Percentiles rank a stretch among this genome's conserved stretches.
These are phyloP conservation scores for Psophia crepitans DNA, from an alignment of 2,113 vertebrate species.

Conservation along the genomic window DNA sequence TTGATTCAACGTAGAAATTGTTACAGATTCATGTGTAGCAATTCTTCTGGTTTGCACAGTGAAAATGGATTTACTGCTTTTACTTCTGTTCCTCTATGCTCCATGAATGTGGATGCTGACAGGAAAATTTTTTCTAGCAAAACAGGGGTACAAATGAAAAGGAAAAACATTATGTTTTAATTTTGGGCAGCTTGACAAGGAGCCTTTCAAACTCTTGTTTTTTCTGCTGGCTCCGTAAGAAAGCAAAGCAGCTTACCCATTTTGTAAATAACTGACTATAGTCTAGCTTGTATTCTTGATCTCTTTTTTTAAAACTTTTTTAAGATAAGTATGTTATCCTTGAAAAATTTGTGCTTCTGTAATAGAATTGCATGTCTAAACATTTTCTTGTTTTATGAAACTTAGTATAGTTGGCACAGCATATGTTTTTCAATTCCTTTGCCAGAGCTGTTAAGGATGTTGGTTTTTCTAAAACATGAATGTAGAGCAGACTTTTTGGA, in stretches of 20 bases:
- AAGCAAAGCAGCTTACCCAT: background rate
- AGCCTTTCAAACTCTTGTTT: background rate
- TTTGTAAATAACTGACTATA: background rate
- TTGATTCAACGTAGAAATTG: background rate
- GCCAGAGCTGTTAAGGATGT: background rate
- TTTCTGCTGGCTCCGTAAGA: background rate
- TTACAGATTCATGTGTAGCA: background rate
- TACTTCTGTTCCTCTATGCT: background rate
- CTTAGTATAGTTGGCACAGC: background rate
- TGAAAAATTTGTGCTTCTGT: background rate
- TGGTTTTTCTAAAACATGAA: background rate
- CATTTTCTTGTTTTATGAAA: background rate
- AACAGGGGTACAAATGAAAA: background rate
- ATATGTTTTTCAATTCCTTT: background rate
- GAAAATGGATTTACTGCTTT: background rate
- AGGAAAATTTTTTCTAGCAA: background rate
- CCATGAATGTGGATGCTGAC: background rate
- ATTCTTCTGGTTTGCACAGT: background rate
- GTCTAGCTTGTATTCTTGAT: background rate
- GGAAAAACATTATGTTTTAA: background rate
- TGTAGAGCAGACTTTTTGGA: background rate
- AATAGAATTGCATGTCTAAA: background rate
- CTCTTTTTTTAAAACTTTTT: rapidly evolving
- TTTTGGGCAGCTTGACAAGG: background rate
- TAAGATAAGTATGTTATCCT: background rate